phyloP scores from a whole-genome alignment of 2,113 vertebrate genomes.

The Anolis sagrei region DNA sequence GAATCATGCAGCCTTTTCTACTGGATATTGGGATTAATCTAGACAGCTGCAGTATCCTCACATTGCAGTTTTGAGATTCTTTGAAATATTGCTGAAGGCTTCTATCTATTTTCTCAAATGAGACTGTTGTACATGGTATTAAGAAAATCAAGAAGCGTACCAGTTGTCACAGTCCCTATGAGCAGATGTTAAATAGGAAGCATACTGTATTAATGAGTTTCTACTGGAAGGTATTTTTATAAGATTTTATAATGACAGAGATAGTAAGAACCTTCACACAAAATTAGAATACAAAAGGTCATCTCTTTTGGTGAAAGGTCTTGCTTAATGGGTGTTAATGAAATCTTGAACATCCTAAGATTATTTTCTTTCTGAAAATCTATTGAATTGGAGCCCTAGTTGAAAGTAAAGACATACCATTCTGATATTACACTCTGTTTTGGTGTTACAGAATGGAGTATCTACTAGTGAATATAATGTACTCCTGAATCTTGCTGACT shows the following conservation, averaged over 20 bases:
- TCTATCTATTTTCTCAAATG: not conserved
- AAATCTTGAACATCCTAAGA: not conserved
- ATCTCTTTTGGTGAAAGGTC: not conserved
- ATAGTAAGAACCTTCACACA: not conserved
- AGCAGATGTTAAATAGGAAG: not conserved
- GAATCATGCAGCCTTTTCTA: too few species aligned
- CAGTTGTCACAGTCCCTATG: not conserved
- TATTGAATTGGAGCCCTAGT: not conserved
- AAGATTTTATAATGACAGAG: not conserved
- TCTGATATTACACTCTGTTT: too few species aligned
- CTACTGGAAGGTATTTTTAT: fast-evolving
- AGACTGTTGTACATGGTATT: not conserved
- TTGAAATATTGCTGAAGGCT: not conserved
- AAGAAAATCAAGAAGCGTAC: not conserved
- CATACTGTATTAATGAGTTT: not conserved
- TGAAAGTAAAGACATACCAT: not conserved
- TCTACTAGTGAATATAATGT: too few species aligned
- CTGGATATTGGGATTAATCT: too few species aligned
- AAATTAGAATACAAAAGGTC: not conserved
- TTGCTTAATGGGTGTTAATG: not conserved
- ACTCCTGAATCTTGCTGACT: not conserved
- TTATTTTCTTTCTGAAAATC: not conserved
- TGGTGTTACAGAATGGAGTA: too few species aligned
- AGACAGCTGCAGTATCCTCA: too few species aligned
- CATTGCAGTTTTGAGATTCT: not conserved